Base-by-base conservation (phyloP, 30 jellyfish, hydroid and myxozoan genomes). In the Aurelia coerulea region DNA sequence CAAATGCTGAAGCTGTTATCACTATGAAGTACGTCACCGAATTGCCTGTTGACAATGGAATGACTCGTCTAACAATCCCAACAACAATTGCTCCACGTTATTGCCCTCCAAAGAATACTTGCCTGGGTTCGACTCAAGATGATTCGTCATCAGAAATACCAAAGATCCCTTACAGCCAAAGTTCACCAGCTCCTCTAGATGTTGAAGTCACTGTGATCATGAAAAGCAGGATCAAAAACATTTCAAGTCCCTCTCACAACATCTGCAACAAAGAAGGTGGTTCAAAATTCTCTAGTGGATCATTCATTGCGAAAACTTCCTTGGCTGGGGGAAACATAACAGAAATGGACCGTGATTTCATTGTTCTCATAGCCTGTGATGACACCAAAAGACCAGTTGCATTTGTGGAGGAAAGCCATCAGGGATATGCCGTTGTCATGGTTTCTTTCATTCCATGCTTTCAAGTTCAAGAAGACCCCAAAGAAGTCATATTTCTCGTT, bases 371-470 rank as follows among this genome's bases (percentile, higher is more conserved):
- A 0, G 58, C 10, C 39, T 29, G 58, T 3, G 66, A 9, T 12
- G 83, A 73, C 16, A 42, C 83, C 58, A 8, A 18, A 16, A 15
- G 5, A 16, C 83, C 83, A 73, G 35, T 17, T 5, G 64, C 66
- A 29, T 12, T 73, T 73, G 67, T 46, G 19, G 83, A 73, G 66
- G 31, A 46, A 18, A 52, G 83, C 51, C 19, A 67, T 4, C 69
- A 73, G 5, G 51, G 51, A 39, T 39, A 29, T 35, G 35, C 83
- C 16, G 83, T 73, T 35, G 83, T 73, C 83, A 73, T 73, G 83
- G 18, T 73, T 15, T 29, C 64, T 12, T 73, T 32, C 18, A 12
- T 32, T 52, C 83, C 83, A 35, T 17, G 31, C 7, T 15, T 18
- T 2, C 64, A 73, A 32, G 5, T 18, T 15, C 64, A 73, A 46